phyloP scores from a whole-genome alignment of 2,888 invertebrate species.

The Cantharis lateralis region DNA sequence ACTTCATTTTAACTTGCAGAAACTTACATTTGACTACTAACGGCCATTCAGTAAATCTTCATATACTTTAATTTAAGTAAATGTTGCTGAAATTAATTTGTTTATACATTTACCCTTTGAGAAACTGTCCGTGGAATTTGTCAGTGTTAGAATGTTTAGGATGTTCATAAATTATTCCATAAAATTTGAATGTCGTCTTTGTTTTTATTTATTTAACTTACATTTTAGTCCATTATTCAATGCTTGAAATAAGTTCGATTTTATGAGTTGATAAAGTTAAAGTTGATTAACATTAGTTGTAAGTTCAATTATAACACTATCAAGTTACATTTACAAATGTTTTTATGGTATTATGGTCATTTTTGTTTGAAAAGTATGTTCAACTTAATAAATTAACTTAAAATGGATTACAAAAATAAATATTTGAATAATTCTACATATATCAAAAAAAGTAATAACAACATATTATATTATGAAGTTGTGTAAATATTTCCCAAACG shows the following conservation, averaged over 20 bases:
- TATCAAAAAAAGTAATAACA: too few species aligned
- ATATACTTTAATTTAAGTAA: background rate
- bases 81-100: background rate
- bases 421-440: too few species aligned
- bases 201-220: background rate
- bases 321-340: too few species aligned
- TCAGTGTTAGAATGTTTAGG: background rate
- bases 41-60: background rate
- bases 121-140: background rate
- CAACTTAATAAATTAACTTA: background rate
- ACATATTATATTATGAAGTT: background rate
- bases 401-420: background rate
- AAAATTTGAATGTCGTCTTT: background rate
- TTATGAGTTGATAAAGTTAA: too few species aligned
- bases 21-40: background rate
- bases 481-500: background rate
- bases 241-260: too few species aligned
- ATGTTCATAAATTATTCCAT: background rate
- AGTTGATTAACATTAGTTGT: too few species aligned
- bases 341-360: too few species aligned
- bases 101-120: background rate
- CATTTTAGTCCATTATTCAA: too few species aligned
- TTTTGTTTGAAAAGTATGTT: too few species aligned
- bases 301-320: too few species aligned
- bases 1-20: background rate